These are phyloP conservation scores for Cassiopea xamachana DNA, from an alignment of 30 jellyfish, hydroid and myxozoan genomes.

Conservation along the genomic window DNA sequence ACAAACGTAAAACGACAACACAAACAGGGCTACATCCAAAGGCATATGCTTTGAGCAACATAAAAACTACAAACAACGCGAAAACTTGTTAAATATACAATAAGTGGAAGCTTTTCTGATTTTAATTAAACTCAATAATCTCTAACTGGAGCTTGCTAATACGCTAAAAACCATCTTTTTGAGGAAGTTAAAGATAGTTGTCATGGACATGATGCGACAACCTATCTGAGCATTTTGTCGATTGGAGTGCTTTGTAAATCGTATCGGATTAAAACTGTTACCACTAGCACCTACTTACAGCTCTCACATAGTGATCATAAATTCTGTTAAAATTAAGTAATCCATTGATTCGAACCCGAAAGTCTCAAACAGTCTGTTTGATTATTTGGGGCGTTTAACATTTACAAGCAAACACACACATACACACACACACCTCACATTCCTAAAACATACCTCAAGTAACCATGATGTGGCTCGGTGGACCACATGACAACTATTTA, in stretches of 20 bases:
- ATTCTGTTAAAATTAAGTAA: no score
- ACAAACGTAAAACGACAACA: background rate
- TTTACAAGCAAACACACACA: no score
- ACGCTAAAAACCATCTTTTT: no score
- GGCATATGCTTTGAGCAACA: constrained; percentile 25
- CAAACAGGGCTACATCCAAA: background rate
- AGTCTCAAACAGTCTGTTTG: no score
- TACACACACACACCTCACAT: no score
- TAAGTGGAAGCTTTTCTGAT: background rate
- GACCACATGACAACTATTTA: background rate
- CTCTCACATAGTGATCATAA: background rate
- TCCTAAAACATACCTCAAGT: background rate
- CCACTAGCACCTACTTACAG: background rate
- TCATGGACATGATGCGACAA: background rate
- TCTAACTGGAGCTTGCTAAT: no score
- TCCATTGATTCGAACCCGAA: no score
- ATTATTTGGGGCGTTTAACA: no score
- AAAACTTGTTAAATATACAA: background rate
- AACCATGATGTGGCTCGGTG: constrained; percentile 1
- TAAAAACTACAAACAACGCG: background rate
- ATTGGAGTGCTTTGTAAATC: background rate
- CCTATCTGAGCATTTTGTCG: background rate
- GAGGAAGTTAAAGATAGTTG: no score
- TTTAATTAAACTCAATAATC: background rate
- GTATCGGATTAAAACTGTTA: background rate